Evolutionary conservation across 1,140 invertebrate genomes (phyloP).

Genomic region (Polyergus mexicanus): DNA sequence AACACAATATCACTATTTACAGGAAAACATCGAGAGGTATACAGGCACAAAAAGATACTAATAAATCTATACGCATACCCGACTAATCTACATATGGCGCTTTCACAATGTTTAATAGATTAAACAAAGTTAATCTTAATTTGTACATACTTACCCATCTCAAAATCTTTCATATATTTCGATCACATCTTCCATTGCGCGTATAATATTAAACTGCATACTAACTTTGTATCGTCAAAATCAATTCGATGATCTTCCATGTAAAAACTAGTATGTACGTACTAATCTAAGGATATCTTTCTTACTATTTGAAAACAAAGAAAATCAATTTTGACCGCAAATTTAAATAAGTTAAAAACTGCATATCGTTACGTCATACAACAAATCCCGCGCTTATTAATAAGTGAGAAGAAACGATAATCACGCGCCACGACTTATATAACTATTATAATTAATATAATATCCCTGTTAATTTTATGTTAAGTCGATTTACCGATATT

Average conservation of each 20-base stretch:
- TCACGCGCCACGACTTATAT: slow-evolving; percentile 2
- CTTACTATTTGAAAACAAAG: not conserved
- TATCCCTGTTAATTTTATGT: not conserved
- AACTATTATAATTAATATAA: slow-evolving; percentile 12
- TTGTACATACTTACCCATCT: slow-evolving; percentile 73
- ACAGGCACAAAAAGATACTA: slow-evolving; percentile 51
- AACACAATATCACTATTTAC: slow-evolving; percentile 50
- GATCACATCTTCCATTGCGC: slow-evolving; percentile 62
- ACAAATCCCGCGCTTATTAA: slow-evolving; percentile 22
- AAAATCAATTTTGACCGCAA: not conserved
- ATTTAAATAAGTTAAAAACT: not conserved
- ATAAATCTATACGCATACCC: slow-evolving; percentile 58
- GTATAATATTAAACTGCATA: slow-evolving; percentile 35
- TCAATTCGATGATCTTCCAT: not conserved
- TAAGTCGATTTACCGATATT: slow-evolving; percentile 41
- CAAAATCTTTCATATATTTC: slow-evolving; percentile 47
- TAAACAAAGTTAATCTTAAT: slow-evolving; percentile 63
- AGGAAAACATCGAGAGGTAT: slow-evolving; percentile 38
- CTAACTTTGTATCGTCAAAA: slow-evolving; percentile 5
- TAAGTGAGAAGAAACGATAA: not conserved
- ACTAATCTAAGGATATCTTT: slow-evolving; percentile 13
- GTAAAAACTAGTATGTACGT: slow-evolving; percentile 22
- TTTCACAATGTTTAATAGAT: slow-evolving; percentile 42
- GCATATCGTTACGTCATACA: not conserved
- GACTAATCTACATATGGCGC: slow-evolving; percentile 65